A percentile compares a stretch with the other conserved stretches of the same genome.
Evolutionary conservation across 2,113 vertebrate species (phyloP).

Genomic region (Chrysemys picta): DNA sequence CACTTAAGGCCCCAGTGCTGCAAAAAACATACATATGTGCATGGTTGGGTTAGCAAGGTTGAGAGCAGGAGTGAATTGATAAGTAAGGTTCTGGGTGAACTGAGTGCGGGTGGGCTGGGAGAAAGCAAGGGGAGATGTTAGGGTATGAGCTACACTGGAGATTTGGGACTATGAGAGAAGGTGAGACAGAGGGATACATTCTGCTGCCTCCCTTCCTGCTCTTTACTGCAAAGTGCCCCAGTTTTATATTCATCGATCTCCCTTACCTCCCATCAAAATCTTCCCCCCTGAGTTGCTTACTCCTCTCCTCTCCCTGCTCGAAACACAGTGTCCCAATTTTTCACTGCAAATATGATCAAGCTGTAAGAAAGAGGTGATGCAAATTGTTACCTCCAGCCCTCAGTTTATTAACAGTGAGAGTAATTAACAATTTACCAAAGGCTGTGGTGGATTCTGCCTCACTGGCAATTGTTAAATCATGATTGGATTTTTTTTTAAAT

Average conservation of each 20-base stretch:
- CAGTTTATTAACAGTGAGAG: background rate
- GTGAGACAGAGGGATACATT: background rate
- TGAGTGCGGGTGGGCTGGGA: background rate
- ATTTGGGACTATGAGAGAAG: background rate
- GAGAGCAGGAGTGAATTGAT: background rate
- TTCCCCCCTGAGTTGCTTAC: background rate
- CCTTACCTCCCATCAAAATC: background rate
- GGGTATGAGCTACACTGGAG: background rate
- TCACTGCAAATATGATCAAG: background rate
- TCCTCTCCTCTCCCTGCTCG: background rate
- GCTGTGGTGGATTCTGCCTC: background rate
- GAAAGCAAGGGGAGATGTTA: background rate
- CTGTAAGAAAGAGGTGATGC: background rate
- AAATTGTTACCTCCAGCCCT: background rate
- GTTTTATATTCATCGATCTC: background rate
- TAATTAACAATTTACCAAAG: background rate
- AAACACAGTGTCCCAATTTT: background rate
- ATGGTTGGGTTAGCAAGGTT: background rate
- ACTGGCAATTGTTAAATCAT: background rate
- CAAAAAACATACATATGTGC: background rate
- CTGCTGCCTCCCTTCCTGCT: fast-evolving
- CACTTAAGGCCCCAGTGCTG: background rate
- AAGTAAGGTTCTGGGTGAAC: background rate
- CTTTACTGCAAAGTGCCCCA: fast-evolving
- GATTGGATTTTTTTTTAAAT: background rate